These are phyloP conservation scores for Margarornis squamiger DNA, from an alignment of 2,797 vertebrate genomes.

Conservation along the genomic window DNA sequence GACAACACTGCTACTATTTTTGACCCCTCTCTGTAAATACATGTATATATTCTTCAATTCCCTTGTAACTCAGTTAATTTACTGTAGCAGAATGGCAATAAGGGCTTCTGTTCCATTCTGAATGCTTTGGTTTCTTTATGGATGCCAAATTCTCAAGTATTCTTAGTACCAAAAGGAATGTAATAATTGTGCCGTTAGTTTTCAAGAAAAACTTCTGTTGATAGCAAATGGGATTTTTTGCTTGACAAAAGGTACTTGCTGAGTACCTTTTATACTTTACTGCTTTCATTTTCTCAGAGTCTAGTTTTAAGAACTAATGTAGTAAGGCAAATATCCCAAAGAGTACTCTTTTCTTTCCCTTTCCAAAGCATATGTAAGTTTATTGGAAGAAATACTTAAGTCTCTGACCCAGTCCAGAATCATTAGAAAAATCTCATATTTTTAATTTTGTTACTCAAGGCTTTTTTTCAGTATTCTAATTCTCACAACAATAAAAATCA, in stretches of 20 bases:
- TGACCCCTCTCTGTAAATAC: not conserved
- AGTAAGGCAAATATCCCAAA: not conserved
- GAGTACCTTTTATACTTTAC: not conserved
- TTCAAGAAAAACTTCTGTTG: not conserved
- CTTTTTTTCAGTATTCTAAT: constrained; percentile 15
- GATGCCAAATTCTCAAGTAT: not conserved
- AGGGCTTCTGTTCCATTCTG: not conserved
- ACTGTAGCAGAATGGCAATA: not conserved
- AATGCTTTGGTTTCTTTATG: not conserved
- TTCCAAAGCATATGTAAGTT: not conserved
- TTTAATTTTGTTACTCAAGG: constrained; percentile 21
- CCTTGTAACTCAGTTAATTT: not conserved
- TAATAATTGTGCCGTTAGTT: not conserved
- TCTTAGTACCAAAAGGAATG: not conserved
- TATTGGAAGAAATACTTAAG: not conserved
- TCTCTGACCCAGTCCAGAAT: not conserved
- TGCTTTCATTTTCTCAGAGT: not conserved
- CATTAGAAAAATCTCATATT: not conserved
- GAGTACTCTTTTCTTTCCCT: not conserved
- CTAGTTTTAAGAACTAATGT: not conserved
- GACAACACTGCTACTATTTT: not conserved
- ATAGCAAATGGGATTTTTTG: not conserved
- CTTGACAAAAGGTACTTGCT: not conserved
- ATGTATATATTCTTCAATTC: not conserved
- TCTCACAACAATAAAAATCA: constrained; percentile 47